These are phyloP conservation scores for Trimorus sp. DNA, from an alignment of 2,888 invertebrate species.

Conservation along the genomic window DNA sequence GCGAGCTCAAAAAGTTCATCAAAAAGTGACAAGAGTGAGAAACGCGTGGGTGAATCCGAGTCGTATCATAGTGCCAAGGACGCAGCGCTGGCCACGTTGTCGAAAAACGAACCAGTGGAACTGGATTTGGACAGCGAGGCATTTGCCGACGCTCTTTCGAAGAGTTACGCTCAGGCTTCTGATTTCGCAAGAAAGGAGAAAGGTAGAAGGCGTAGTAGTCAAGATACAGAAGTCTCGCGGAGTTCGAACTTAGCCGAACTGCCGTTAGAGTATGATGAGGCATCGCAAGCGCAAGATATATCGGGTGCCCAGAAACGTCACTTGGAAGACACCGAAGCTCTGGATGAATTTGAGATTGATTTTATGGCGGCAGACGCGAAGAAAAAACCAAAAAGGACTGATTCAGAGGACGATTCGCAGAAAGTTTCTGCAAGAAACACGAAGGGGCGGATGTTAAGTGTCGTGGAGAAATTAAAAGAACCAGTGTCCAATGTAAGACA, in stretches of 20 bases:
- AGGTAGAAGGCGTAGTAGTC: conserved; percentile 69
- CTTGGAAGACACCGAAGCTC: conserved; percentile 71
- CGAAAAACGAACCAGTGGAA: conserved; percentile 49
- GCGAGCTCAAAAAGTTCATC: conserved; percentile 81
- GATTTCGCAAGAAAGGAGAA: conserved; percentile 54
- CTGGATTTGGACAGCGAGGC: conserved; percentile 76
- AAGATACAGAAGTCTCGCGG: conserved; percentile 61
- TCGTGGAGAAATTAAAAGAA: conserved; percentile 69
- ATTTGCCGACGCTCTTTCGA: conserved; percentile 77
- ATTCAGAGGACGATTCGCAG: conserved; percentile 67
- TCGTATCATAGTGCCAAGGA: conserved; percentile 79
- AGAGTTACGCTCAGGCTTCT: conserved; percentile 45
- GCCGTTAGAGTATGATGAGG: conserved; percentile 74
- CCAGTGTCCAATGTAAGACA: conserved; percentile 73
- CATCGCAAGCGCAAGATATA: too few relatives aligned
- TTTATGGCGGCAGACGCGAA: conserved; percentile 49
- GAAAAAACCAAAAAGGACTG: conserved; percentile 32
- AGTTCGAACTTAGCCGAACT: conserved; percentile 82
- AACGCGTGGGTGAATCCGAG: conserved; percentile 74
- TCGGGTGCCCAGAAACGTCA: conserved; percentile 56
- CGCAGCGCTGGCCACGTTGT: conserved; percentile 65
- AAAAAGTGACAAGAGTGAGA: conserved; percentile 79
- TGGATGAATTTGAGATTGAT: conserved; percentile 70
- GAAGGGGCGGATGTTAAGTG: conserved; percentile 72
- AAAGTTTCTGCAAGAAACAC: conserved; percentile 69